A percentile compares a stretch with the other conserved stretches of the same genome.
Evolutionary conservation across 2,113 vertebrate species (phyloP).

Genomic region (Scalopus aquaticus): DNA sequence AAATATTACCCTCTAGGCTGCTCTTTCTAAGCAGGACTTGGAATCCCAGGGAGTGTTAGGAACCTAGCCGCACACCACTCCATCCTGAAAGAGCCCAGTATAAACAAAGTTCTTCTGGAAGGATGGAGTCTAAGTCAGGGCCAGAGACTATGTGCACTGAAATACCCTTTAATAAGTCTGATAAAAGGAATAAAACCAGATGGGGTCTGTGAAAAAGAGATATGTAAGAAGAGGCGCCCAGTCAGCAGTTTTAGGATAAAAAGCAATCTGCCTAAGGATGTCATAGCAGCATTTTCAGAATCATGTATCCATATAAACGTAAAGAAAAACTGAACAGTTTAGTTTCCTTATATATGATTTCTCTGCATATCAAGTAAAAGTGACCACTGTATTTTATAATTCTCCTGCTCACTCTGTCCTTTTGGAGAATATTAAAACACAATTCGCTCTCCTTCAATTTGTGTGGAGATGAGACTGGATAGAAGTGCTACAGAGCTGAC

Average conservation of each 20-base stretch:
- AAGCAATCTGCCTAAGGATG: not conserved
- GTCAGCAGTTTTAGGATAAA: not conserved
- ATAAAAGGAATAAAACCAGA: not conserved
- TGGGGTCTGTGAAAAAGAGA: not conserved
- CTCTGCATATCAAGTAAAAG: conserved; percentile 49
- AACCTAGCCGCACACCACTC: not conserved
- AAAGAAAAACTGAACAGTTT: not conserved
- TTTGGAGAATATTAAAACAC: conserved; percentile 70
- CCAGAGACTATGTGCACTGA: not conserved
- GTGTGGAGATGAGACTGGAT: conserved; percentile 69
- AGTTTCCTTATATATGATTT: not conserved
- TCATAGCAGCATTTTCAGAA: not conserved
- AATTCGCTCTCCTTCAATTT: conserved; percentile 76
- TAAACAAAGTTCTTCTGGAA: not conserved
- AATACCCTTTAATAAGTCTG: not conserved
- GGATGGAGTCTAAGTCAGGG: not conserved
- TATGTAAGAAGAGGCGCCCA: not conserved
- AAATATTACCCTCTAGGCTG: not conserved
- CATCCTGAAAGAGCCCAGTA: not conserved
- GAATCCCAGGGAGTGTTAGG: not conserved
- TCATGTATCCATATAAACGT: not conserved
- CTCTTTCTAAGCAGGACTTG: not conserved
- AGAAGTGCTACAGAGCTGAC: conserved; percentile 80
- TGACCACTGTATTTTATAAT: conserved; percentile 38
- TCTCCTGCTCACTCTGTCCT: conserved; percentile 51